These are phyloP conservation scores for Ophion ventricosus DNA, from an alignment of 2,888 invertebrate species.

Conservation along the genomic window DNA sequence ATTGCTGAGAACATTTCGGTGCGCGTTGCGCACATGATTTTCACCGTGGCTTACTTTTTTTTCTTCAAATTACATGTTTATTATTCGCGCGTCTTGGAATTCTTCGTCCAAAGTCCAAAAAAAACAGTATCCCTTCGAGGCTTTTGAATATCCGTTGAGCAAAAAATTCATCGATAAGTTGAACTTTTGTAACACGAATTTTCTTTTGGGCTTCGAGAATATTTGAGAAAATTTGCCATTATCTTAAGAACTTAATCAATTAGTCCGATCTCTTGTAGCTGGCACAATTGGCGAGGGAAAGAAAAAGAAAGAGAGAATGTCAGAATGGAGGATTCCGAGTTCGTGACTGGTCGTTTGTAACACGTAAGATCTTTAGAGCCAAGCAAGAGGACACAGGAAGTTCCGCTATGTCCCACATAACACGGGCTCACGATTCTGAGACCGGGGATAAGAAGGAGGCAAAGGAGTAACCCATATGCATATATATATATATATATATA, in stretches of 20 bases:
- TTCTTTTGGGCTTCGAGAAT: no score
- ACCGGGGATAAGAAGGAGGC: constrained; percentile 53
- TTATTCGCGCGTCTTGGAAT: not conserved
- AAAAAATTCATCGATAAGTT: no score
- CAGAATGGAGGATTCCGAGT: constrained; percentile 15
- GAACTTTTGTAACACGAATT: no score
- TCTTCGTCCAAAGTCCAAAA: not conserved
- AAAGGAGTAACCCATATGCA: not conserved
- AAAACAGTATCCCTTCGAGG: no score
- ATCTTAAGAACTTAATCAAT: no score
- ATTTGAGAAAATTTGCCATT: no score
- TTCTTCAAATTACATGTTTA: not conserved
- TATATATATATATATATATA: not conserved
- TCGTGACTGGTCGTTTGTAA: constrained; percentile 32
- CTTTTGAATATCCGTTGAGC: no score
- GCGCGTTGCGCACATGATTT: constrained; percentile 21
- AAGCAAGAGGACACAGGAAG: constrained; percentile 70
- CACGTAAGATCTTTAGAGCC: constrained; percentile 39
- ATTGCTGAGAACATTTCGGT: constrained; percentile 16
- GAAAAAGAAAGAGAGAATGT: not conserved
- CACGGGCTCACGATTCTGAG: constrained; percentile 73
- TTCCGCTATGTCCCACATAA: constrained; percentile 81
- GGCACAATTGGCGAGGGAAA: not conserved
- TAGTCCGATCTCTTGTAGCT: no score
- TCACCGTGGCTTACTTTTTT: not conserved